phyloP scores from a whole-genome alignment of 2,797 vertebrate genomes.

The Sorex maritimensis region DNA sequence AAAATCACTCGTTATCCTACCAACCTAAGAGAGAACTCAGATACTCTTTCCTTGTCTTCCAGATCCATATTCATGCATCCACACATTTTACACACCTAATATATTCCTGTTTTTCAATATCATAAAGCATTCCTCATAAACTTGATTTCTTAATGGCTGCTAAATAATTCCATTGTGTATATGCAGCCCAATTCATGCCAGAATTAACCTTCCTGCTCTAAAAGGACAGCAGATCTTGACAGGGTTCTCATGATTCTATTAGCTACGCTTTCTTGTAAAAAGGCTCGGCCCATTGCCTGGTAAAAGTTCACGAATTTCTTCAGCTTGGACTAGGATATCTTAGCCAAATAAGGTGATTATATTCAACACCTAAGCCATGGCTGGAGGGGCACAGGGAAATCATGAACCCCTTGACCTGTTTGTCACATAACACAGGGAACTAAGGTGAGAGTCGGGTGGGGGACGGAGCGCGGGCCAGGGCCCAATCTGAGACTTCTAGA shows the following conservation, averaged over 20 bases:
- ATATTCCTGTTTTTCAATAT: conserved; percentile 38
- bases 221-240: conserved; percentile 68
- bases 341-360: conserved; percentile 43
- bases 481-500: conserved; percentile 24
- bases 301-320: conserved; percentile 61
- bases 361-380: conserved; percentile 40
- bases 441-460: background rate
- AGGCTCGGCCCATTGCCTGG: conserved; percentile 64
- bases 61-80: background rate
- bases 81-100: background rate
- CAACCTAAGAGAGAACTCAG: conserved; percentile 17
- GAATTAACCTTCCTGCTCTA: conserved; percentile 74
- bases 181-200: conserved; percentile 54
- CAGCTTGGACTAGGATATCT: conserved; percentile 56
- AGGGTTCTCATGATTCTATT: conserved; percentile 68
- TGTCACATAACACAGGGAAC: conserved; percentile 10
- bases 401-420: background rate
- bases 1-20: conserved; percentile 35
- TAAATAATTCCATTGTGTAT: conserved; percentile 73
- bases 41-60: background rate
- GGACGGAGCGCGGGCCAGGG: conserved; percentile 38
- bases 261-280: conserved; percentile 73
- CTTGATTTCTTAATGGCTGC: conserved; percentile 63
- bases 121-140: conserved; percentile 65
- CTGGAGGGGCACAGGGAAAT: conserved; percentile 14